Conservation (phyloP, 2,797 vertebrate species). For the Pipistrellus kuhlii region DNA sequence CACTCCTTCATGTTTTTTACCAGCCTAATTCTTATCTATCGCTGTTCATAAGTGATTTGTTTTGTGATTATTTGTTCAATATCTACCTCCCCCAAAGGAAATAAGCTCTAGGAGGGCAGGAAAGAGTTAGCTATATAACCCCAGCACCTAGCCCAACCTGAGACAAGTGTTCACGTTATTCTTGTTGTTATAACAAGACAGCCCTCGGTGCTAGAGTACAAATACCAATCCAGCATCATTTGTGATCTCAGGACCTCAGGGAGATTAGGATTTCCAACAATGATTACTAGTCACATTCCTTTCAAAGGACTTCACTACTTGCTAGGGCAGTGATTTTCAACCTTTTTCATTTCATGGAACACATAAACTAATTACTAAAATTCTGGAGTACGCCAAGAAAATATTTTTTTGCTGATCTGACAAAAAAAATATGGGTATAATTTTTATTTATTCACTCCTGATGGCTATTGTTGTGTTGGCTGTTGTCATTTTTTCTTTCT, state of each 20-base stretch:
- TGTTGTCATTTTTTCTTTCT: background rate
- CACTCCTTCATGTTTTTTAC: background rate
- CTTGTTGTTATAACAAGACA: background rate
- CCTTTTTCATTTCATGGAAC: background rate
- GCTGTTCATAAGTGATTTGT: background rate
- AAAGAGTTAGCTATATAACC: background rate
- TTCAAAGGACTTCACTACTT: conserved; percentile 44
- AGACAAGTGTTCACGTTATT: background rate
- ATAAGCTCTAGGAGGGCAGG: background rate
- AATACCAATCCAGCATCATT: background rate
- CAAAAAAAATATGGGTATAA: background rate
- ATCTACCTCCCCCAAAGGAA: background rate
- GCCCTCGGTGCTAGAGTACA: background rate
- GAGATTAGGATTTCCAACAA: conserved; percentile 1
- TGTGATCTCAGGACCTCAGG: background rate
- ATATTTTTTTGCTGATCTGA: background rate
- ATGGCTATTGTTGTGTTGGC: background rate
- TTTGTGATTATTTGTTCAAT: conserved; percentile 40
- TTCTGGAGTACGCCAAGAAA: background rate
- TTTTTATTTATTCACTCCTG: background rate
- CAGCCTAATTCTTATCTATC: background rate
- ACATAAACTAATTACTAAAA: background rate
- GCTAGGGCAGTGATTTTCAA: background rate
- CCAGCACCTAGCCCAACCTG: background rate
- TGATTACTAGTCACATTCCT: conserved; percentile 30